phyloP scores from a whole-genome alignment of 1,140 invertebrate genomes.

The Lepidotrigona ventralis region DNA sequence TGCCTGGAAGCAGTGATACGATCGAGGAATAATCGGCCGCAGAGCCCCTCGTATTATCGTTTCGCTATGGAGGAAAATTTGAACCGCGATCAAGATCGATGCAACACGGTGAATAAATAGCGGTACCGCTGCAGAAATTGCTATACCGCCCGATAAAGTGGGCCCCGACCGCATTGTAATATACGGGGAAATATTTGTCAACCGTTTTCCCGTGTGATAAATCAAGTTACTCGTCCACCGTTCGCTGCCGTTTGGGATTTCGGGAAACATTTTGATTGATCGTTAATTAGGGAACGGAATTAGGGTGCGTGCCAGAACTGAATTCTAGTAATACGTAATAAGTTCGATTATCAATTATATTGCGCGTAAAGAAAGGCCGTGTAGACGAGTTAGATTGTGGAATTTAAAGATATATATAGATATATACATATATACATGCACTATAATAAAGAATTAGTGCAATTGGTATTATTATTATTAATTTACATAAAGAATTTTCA shows the following conservation, averaged over 20 bases:
- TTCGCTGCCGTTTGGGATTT: not conserved
- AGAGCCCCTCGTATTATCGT: conserved; percentile 8
- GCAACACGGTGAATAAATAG: conserved; percentile 21
- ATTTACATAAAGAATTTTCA: no score
- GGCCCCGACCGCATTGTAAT: conserved; percentile 30
- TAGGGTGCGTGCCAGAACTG: not conserved
- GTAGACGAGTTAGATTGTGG: not conserved
- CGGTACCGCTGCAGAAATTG: not conserved
- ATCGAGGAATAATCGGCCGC: not conserved
- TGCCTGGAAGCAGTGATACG: not conserved
- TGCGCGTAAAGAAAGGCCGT: not conserved
- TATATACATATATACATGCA: no score
- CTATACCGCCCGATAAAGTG: conserved; percentile 23
- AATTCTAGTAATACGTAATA: not conserved
- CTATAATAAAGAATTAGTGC: no score
- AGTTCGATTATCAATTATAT: conserved; percentile 4
- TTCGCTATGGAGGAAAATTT: conserved; percentile 5
- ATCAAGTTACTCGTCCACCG: not conserved
- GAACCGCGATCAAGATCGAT: conserved; percentile 28
- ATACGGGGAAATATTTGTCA: conserved; percentile 42
- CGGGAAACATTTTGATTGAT: conserved; percentile 20
- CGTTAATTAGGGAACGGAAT: conserved; percentile 7
- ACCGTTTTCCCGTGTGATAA: conserved; percentile 35
- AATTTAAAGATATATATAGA: not conserved
- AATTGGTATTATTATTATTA: no score